Evolutionary conservation across 2,888 invertebrate genomes (phyloP), one percentile per base, ranked within the genome.

Genomic region (Asteroscopus sphinx): DNA sequence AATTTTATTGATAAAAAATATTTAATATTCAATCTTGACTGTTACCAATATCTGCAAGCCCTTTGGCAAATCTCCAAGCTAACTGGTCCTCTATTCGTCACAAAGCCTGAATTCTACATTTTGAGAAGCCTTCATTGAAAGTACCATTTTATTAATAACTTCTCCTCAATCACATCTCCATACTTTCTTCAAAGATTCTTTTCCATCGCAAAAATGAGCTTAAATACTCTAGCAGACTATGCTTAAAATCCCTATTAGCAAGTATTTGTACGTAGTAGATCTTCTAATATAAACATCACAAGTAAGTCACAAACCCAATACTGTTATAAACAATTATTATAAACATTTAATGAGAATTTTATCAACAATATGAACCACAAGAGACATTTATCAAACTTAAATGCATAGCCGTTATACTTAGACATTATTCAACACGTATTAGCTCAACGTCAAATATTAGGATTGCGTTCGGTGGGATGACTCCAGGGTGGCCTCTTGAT

Each of bases 371-470:
- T 44, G 53, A 48, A 64, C 56, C 33, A 46, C 40, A 53, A 52
- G 15, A 28, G 30, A 45, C 15, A 41, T 36, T 25, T 21, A 33
- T 41, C 1, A 59, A 63, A 59, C 32, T 45, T 44, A 28, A 37
- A 35, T 40, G 28, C 5, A 8, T 16, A 37, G 26, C 47, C 15
- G 0, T 37, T 9, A 15, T 17, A 15, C 40, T 11, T 26, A 0
- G 1, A 46, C 1, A 36, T 88, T 96, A 96, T 94, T 98, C 97
- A 85, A 99, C 97, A 91, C 96, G 96, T 78, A 99, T 92, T 65
- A 99, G 95, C 92, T 99, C 99, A 77, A 99, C 99, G 86, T 99
- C 99, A 91, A 99, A 99, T 83, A 98, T 96, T 64, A 99, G 95
- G 37, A 97, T 97, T 35, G 99, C 95, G 92, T 99, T 98, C 64